Evolutionary conservation across 2,113 vertebrate genomes (phyloP).

Genomic region (Anolis carolinensis): DNA sequence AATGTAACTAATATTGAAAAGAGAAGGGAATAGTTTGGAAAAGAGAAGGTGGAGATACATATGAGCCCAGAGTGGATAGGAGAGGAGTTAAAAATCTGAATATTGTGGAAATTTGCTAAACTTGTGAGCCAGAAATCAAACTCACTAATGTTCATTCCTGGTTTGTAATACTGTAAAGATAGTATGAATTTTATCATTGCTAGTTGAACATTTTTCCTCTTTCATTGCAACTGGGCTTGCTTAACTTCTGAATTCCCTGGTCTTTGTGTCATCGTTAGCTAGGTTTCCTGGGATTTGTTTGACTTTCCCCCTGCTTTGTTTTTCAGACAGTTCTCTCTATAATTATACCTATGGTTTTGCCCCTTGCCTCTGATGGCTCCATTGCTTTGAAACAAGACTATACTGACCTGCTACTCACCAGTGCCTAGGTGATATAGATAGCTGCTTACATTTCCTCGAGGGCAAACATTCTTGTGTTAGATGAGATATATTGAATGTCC

Average conservation of each 20-base stretch:
- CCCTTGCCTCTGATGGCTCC: neutral
- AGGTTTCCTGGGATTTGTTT: neutral
- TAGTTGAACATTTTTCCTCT: neutral
- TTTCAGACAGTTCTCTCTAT: neutral
- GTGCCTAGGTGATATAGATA: neutral
- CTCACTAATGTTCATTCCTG: no score
- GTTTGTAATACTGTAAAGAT: neutral
- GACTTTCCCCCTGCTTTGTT: neutral
- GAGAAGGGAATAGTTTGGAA: neutral
- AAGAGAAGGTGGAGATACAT: neutral
- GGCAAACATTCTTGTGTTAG: neutral
- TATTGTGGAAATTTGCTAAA: no score
- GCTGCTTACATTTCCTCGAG: neutral
- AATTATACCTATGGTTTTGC: neutral
- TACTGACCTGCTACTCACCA: neutral
- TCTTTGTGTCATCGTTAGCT: neutral
- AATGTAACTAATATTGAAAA: neutral
- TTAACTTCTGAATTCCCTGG: neutral
- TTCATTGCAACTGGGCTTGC: neutral
- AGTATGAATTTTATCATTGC: neutral
- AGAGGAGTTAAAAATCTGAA: neutral
- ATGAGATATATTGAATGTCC: neutral
- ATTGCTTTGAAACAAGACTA: neutral
- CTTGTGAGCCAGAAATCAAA: no score
- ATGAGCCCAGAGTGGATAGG: neutral